Conservation (phyloP, 2,797 vertebrate species). For the Carduelis carduelis region DNA sequence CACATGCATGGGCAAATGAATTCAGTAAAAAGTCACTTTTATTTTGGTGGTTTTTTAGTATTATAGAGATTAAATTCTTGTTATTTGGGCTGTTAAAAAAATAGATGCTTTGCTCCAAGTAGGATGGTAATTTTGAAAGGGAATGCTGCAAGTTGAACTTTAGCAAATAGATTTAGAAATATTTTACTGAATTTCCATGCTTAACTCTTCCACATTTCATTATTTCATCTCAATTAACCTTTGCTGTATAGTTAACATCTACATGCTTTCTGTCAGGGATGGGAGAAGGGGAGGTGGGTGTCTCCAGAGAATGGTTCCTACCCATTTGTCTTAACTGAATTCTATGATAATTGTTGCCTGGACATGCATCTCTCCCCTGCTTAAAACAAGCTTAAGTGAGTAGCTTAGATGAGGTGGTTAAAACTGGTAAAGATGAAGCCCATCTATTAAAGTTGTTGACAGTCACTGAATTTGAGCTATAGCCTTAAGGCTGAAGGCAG, state of each 20-base stretch:
- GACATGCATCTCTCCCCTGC: not conserved
- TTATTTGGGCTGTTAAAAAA: not conserved
- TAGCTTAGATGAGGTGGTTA: not conserved
- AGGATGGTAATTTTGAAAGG: not conserved
- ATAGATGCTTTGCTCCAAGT: not conserved
- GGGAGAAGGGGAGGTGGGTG: not conserved
- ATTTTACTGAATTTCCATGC: not conserved
- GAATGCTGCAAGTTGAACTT: not conserved
- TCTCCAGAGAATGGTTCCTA: not conserved
- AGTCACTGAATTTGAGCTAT: not conserved
- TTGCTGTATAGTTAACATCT: not conserved
- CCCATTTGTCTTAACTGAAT: not conserved
- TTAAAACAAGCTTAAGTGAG: not conserved
- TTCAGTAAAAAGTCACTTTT: not conserved
- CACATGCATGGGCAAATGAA: not conserved
- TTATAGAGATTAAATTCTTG: not conserved
- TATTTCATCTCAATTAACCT: not conserved
- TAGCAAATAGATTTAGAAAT: not conserved
- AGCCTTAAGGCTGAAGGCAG: not conserved
- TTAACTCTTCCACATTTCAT: not conserved
- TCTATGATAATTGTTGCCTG: not conserved
- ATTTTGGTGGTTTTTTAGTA: not conserved
- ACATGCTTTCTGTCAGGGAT: not conserved
- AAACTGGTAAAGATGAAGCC: not conserved
- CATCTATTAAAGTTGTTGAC: not conserved